These are phyloP conservation scores for Mesoligia furuncula DNA, from an alignment of 2,888 invertebrate genomes.

Conservation along the genomic window DNA sequence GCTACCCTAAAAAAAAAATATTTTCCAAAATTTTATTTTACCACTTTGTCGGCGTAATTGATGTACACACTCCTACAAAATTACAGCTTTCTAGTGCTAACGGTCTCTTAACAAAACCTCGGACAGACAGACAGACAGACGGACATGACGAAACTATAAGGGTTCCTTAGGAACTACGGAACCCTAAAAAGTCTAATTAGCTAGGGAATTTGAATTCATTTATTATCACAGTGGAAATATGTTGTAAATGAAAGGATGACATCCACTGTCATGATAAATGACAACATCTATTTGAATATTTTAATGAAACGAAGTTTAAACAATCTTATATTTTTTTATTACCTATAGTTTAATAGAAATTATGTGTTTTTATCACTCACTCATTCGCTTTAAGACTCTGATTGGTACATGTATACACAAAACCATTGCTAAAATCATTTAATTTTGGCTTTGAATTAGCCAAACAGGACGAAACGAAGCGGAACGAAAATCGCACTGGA, in stretches of 20 bases:
- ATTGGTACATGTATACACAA: neutral
- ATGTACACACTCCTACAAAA: no score
- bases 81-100: no score
- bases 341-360: neutral
- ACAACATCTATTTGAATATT: neutral
- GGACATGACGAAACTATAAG: no score
- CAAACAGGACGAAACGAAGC: neutral
- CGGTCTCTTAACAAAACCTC: no score
- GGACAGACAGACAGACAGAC: no score
- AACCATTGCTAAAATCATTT: neutral
- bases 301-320: slow-evolving; percentile 17
- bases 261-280: neutral
- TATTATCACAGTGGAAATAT: neutral
- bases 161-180: no score
- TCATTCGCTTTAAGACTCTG: neutral
- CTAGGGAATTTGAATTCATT: neutral
- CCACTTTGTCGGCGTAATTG: no score
- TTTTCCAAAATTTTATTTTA: no score
- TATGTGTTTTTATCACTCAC: neutral
- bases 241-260: neutral
- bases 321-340: neutral
- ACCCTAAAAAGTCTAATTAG: neutral
- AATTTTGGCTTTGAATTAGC: neutral
- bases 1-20: no score
- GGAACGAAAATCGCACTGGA: neutral